Percentiles rank a stretch among this genome's conserved stretches.
phyloP scores from a whole-genome alignment of 2,113 vertebrate genomes.

The Nycticebus coucang region DNA sequence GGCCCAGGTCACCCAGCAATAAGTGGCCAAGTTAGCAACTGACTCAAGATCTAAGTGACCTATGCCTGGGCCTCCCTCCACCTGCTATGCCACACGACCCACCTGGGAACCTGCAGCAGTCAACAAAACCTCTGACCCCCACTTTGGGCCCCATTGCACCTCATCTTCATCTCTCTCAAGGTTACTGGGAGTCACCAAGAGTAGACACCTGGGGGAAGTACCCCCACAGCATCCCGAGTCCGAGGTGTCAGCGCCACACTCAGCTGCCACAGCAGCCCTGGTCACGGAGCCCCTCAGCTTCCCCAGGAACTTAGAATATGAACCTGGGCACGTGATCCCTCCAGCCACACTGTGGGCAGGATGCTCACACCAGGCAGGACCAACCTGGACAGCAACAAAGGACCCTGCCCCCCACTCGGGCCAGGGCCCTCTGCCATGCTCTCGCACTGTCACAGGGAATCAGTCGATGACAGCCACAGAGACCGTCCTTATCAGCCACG shows the following conservation, averaged over 20 bases:
- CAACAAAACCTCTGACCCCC: rapidly evolving
- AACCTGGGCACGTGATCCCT: background rate
- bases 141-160: background rate
- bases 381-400: rapidly evolving
- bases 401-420: background rate
- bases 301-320: rapidly evolving
- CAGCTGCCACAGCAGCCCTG: too few species aligned
- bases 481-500: background rate
- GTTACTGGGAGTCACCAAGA: background rate
- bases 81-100: rapidly evolving
- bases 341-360: background rate
- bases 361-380: background rate
- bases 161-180: rapidly evolving
- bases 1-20: background rate
- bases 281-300: rapidly evolving
- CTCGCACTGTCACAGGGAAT: rapidly evolving
- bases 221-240: too few species aligned
- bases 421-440: too few species aligned
- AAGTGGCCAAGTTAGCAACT: background rate
- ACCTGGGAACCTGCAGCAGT: rapidly evolving
- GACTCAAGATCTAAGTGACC: rapidly evolving
- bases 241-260: too few species aligned
- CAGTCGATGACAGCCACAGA: background rate
- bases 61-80: rapidly evolving
- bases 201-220: too few species aligned